phyloP scores from a whole-genome alignment of 2,113 vertebrate species.

The Sus scrofa region T2T-Sscrofa CM000828.6:34769501-34770000 shows the following conservation, averaged over 20 bases:
- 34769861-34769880: constrained; percentile 70
- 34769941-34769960: constrained; percentile 61
- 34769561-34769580: constrained; percentile 36
- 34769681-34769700: constrained; percentile 79
- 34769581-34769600: not conserved
- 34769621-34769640: constrained; percentile 79
- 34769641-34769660: constrained; percentile 68
- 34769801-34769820: constrained; percentile 77
- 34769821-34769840: constrained; percentile 70
- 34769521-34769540: not conserved
- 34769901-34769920: constrained; percentile 79
- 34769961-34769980: constrained; percentile 78
- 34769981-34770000: constrained; percentile 69
- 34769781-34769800: constrained; percentile 77
- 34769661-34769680: constrained; percentile 65
- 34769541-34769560: constrained; percentile 54
- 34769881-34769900: constrained; percentile 70
- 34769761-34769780: constrained; percentile 78
- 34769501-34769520: not conserved
- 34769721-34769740: constrained; percentile 32
- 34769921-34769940: constrained; percentile 72
- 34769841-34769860: constrained; percentile 82
- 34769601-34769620: constrained; percentile 83
- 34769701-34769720: constrained; percentile 49
- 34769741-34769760: constrained; percentile 40